These are phyloP conservation scores for Ia io DNA, from an alignment of 2,113 vertebrate species.

Conservation along the genomic window DNA sequence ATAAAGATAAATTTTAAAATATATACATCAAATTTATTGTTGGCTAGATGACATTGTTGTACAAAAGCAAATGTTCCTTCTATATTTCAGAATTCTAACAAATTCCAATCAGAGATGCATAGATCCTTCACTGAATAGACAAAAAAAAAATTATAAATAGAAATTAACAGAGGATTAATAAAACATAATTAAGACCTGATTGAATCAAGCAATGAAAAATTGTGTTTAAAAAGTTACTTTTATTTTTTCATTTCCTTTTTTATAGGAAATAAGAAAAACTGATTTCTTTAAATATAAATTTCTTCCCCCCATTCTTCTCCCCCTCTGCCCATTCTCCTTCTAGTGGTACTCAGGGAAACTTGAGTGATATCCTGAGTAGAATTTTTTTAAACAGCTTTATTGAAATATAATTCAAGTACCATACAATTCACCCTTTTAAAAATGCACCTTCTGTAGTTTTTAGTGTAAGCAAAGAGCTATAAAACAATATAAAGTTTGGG, in stretches of 20 bases:
- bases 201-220: neutral
- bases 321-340: neutral
- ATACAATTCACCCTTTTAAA: neutral
- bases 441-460: neutral
- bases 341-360: neutral
- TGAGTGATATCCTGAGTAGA: neutral
- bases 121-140: neutral
- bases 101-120: neutral
- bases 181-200: neutral
- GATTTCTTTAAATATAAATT: neutral
- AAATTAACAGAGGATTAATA: neutral
- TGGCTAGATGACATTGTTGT: neutral
- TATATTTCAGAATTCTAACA: neutral
- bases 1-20: too few relatives aligned
- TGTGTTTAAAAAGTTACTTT: slow-evolving; percentile 4
- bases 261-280: neutral
- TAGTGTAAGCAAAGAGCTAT: neutral
- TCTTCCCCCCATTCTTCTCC: neutral
- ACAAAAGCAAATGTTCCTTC: neutral
- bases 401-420: neutral
- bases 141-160: neutral
- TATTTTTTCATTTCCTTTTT: neutral
- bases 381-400: neutral
- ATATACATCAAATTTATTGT: neutral
- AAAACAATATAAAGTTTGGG: neutral